Evolutionary conservation across 2,797 vertebrate species (phyloP).

Genomic region (Heteromormyrus szaboi): DNA sequence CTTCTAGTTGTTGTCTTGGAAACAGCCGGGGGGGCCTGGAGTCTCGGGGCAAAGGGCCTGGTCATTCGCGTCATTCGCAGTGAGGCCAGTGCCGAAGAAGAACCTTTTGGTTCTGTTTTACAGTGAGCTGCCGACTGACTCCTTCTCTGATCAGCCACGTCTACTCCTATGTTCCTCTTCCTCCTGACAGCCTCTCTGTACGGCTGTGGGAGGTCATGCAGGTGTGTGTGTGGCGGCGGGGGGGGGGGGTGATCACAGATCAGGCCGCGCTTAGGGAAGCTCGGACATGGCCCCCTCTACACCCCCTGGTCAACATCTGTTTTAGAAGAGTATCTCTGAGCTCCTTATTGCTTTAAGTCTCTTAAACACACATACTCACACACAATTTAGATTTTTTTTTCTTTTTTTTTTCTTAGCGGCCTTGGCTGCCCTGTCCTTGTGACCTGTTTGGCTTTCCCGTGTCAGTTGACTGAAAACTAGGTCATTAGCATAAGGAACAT

Average conservation of each 20-base stretch:
- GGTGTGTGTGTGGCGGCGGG: background rate
- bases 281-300: background rate
- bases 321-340: no score
- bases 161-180: background rate
- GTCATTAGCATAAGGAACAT: background rate
- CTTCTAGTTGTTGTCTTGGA: conserved; percentile 18
- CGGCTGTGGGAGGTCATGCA: background rate
- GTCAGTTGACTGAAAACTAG: conserved; percentile 9
- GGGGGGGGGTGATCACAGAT: background rate
- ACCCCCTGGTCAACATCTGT: background rate
- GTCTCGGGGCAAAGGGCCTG: background rate
- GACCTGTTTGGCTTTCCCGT: background rate
- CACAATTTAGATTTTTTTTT: background rate
- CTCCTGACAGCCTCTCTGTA: background rate
- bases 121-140: background rate
- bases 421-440: background rate
- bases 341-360: background rate
- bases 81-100: background rate
- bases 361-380: background rate
- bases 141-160: background rate
- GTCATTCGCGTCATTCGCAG: background rate
- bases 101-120: background rate
- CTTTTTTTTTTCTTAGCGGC: background rate
- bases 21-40: background rate
- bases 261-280: background rate